phyloP scores from a whole-genome alignment of 2,888 invertebrate genomes.

The Sarcophaga variegata region DNA sequence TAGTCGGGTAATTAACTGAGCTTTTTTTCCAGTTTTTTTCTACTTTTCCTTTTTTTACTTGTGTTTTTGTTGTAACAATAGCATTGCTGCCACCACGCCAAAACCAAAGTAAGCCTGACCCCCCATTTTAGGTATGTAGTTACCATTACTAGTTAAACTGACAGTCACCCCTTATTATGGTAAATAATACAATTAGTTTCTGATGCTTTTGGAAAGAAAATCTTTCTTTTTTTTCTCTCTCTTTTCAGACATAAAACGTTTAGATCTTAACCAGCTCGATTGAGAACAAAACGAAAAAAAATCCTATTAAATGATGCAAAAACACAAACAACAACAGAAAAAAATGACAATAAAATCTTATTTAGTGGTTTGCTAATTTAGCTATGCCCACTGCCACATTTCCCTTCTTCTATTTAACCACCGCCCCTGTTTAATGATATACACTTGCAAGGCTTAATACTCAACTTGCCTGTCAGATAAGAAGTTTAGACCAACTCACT shows the following conservation, averaged over 20 bases:
- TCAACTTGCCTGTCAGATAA: slow-evolving; percentile 60
- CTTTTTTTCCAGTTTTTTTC: slow-evolving; percentile 11
- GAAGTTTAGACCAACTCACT: slow-evolving; percentile 49
- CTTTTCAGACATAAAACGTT: slow-evolving; percentile 5
- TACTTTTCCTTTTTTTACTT: not conserved
- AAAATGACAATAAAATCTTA: slow-evolving; percentile 59
- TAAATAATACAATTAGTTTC: slow-evolving; percentile 64
- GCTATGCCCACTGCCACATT: slow-evolving; percentile 31
- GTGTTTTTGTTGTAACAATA: not conserved
- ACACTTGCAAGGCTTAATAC: slow-evolving; percentile 57
- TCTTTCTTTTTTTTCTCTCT: slow-evolving; percentile 23
- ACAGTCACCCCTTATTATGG: slow-evolving; percentile 34
- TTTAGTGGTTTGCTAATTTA: slow-evolving; percentile 67
- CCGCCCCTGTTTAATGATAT: slow-evolving; percentile 21
- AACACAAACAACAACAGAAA: slow-evolving; percentile 7
- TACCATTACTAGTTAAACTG: too few species aligned
- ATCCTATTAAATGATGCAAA: slow-evolving; percentile 67
- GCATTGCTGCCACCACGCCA: not conserved
- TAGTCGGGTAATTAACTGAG: slow-evolving; percentile 64
- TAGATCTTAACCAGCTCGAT: slow-evolving; percentile 32
- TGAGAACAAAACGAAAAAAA: slow-evolving; percentile 35
- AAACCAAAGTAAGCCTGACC: too few species aligned
- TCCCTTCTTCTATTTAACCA: not conserved
- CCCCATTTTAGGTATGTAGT: too few species aligned
- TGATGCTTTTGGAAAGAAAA: slow-evolving; percentile 37